These are phyloP conservation scores for Megalurothrips usitatus DNA, from an alignment of 2,888 invertebrate species.

Conservation along the genomic window DNA sequence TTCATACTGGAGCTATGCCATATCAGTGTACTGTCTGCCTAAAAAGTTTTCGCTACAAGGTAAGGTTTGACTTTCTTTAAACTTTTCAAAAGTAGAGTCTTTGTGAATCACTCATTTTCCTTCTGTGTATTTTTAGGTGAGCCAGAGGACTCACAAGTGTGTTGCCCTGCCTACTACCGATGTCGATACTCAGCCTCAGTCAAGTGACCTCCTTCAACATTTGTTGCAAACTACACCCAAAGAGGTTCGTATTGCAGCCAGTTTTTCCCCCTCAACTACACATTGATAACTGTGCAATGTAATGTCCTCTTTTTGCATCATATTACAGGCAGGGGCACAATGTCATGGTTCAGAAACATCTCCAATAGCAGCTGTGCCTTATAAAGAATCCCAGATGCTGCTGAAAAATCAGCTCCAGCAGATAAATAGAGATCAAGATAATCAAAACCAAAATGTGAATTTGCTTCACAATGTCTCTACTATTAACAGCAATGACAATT, in stretches of 20 bases:
- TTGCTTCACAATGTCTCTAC: no score
- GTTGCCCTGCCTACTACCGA: conserved; percentile 58
- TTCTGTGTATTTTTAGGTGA: conserved; percentile 53
- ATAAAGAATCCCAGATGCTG: background rate
- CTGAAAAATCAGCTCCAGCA: background rate
- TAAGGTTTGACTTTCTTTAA: conserved; percentile 41
- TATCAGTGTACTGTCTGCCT: conserved; percentile 76
- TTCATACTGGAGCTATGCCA: conserved; percentile 81
- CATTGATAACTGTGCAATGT: background rate
- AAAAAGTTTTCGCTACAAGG: conserved; percentile 78
- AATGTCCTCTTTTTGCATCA: no score
- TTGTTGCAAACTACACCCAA: conserved; percentile 47
- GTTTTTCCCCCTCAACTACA: background rate
- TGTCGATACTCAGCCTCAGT: conserved; percentile 48
- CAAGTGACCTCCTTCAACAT: conserved; percentile 52
- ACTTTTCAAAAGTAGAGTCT: background rate
- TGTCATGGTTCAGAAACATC: no score
- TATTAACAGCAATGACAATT: no score
- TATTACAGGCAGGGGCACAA: no score
- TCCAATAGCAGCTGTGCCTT: no score
- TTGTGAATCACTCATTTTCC: conserved; percentile 27
- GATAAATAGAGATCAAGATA: background rate
- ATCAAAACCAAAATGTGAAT: background rate
- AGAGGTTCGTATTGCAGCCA: conserved; percentile 36
- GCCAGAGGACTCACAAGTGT: conserved; percentile 78